phyloP scores from a whole-genome alignment of 2,888 invertebrate species.

The Epistrophella euchroma region DNA sequence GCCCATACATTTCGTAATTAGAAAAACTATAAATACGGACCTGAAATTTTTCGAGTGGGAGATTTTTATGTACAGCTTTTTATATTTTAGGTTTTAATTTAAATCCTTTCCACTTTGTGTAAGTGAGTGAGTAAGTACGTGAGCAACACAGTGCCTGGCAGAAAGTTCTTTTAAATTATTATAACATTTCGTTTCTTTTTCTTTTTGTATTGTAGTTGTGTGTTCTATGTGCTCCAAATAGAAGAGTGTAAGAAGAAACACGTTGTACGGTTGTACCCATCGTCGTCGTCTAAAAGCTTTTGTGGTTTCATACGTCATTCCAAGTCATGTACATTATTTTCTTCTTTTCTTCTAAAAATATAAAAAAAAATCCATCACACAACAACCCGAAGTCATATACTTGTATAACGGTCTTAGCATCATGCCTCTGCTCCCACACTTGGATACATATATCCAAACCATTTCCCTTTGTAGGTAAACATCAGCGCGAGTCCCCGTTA shows the following conservation, averaged over 20 bases:
- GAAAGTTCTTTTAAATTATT: constrained; percentile 60
- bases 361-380: constrained; percentile 32
- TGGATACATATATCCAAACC: constrained; percentile 24
- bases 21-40: neutral
- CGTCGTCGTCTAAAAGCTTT: constrained; percentile 65
- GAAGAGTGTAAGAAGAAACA: constrained; percentile 68
- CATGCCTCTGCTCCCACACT: constrained; percentile 32
- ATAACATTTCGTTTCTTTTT: constrained; percentile 25
- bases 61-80: constrained; percentile 56
- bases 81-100: constrained; percentile 75
- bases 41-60: neutral
- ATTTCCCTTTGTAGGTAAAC: constrained; percentile 68
- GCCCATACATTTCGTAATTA: neutral
- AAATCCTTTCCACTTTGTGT: constrained; percentile 72
- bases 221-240: constrained; percentile 6
- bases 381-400: constrained; percentile 52
- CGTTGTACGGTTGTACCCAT: constrained; percentile 47
- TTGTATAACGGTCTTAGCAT: neutral
- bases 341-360: constrained; percentile 45
- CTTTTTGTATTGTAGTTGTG: constrained; percentile 25
- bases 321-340: constrained; percentile 62
- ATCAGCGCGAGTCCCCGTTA: constrained; percentile 61
- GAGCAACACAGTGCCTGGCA: constrained; percentile 60
- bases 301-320: constrained; percentile 71
- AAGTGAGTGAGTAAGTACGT: constrained; percentile 66